These are phyloP conservation scores for Struthidea cinerea DNA, from an alignment of 2,113 vertebrate species.

Conservation along the genomic window DNA sequence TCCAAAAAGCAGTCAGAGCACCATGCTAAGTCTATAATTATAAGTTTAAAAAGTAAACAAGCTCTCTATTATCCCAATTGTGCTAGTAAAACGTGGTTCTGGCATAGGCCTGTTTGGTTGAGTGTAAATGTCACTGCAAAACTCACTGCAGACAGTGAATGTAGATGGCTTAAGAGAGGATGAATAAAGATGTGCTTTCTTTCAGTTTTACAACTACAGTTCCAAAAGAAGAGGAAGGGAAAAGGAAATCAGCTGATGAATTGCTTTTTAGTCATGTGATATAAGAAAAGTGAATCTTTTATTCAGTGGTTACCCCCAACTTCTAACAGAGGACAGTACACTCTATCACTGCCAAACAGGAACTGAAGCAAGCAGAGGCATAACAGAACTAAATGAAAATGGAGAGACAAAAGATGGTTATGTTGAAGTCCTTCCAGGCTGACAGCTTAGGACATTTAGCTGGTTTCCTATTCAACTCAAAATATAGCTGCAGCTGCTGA, in stretches of 20 bases:
- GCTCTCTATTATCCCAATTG: background rate
- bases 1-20: background rate
- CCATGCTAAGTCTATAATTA: background rate
- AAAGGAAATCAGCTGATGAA: background rate
- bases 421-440: background rate
- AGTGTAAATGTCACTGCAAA: background rate
- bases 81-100: background rate
- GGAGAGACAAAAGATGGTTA: background rate
- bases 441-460: background rate
- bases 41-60: background rate
- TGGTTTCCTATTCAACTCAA: background rate
- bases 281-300: background rate
- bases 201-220: background rate
- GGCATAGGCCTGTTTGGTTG: background rate
- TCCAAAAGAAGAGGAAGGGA: background rate
- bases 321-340: background rate
- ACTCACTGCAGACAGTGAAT: background rate
- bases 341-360: background rate
- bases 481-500: background rate
- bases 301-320: background rate
- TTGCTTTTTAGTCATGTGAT: background rate
- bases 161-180: background rate
- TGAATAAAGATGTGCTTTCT: background rate
- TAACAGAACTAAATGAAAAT: background rate
- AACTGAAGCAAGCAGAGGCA: background rate